Percentiles rank a stretch among this genome's conserved stretches.
These are phyloP conservation scores for Nettapus auritus DNA, from an alignment of 2,113 vertebrate genomes.

Conservation along the genomic window DNA sequence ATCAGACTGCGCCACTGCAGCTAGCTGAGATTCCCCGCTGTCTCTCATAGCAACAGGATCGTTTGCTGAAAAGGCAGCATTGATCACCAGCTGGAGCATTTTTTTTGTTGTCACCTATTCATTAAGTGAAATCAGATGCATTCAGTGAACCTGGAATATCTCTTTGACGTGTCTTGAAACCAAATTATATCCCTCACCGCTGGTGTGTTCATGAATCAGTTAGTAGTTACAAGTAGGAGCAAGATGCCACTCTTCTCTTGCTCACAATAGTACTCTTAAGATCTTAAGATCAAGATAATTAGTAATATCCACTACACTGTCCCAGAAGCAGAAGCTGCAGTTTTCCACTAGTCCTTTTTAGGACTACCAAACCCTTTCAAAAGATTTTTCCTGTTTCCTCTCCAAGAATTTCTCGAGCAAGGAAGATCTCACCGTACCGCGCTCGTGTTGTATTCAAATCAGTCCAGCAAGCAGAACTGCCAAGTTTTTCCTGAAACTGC, in stretches of 20 bases:
- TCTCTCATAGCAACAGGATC: constrained; percentile 46
- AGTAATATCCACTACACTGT: not conserved
- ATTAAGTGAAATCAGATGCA: not conserved
- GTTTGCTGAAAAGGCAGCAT: not conserved
- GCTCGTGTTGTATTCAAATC: not conserved
- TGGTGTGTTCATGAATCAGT: not conserved
- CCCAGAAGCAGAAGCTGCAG: not conserved
- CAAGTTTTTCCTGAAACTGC: not conserved
- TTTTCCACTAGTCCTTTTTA: not conserved
- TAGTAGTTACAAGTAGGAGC: not conserved
- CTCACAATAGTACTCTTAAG: not conserved
- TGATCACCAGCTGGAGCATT: constrained; percentile 32
- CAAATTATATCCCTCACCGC: not conserved
- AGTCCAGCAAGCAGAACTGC: not conserved
- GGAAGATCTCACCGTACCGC: not conserved
- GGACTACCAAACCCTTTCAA: not conserved
- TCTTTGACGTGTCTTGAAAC: constrained; percentile 8
- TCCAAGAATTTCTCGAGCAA: not conserved
- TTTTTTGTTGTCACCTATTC: not conserved
- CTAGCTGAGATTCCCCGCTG: not conserved
- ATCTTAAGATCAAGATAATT: not conserved
- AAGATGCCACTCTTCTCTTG: not conserved
- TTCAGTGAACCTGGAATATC: not conserved
- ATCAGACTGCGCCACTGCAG: not conserved
- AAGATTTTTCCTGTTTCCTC: not conserved